Evolutionary conservation across 2,888 invertebrate species (phyloP).

Genomic region (Luperina testacea): DNA sequence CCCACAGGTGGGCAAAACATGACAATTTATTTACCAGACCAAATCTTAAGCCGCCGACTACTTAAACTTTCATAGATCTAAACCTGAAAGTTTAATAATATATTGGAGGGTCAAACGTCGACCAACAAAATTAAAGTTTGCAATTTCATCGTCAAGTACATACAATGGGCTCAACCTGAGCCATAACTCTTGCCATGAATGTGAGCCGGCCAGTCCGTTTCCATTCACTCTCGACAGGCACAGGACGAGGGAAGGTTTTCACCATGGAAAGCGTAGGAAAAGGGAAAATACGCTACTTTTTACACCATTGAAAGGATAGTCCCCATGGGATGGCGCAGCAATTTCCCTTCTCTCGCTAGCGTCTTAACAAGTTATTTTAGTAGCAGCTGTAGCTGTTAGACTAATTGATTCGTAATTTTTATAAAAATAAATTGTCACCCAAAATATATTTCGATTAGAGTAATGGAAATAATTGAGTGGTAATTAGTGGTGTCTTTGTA

Average conservation of each 20-base stretch:
- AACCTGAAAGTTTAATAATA: constrained; percentile 33
- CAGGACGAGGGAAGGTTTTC: constrained; percentile 35
- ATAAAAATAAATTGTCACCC: not conserved
- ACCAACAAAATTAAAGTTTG: constrained; percentile 33
- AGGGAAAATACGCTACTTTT: constrained; percentile 43
- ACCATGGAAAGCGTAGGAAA: constrained; percentile 13
- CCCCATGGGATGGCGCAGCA: constrained; percentile 42
- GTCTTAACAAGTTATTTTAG: constrained; percentile 38
- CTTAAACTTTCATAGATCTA: constrained; percentile 16
- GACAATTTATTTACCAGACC: not conserved
- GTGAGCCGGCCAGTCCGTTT: constrained; percentile 40
- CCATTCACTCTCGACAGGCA: constrained; percentile 26
- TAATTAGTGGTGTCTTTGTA: not conserved
- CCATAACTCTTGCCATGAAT: constrained; percentile 32
- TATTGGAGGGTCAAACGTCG: constrained; percentile 17
- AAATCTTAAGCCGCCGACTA: constrained; percentile 1
- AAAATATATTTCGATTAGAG: not conserved
- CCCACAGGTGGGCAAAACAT: not conserved
- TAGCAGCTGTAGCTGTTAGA: not conserved
- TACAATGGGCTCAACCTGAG: constrained; percentile 22
- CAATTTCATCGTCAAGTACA: constrained; percentile 16
- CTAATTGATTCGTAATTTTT: not conserved
- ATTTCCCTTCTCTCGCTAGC: constrained; percentile 21
- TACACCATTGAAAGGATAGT: constrained; percentile 50
- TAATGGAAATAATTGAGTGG: not conserved